These are phyloP conservation scores for Toxotes chatareus DNA, from an alignment of 2,113 vertebrate species.

Conservation along the genomic window DNA sequence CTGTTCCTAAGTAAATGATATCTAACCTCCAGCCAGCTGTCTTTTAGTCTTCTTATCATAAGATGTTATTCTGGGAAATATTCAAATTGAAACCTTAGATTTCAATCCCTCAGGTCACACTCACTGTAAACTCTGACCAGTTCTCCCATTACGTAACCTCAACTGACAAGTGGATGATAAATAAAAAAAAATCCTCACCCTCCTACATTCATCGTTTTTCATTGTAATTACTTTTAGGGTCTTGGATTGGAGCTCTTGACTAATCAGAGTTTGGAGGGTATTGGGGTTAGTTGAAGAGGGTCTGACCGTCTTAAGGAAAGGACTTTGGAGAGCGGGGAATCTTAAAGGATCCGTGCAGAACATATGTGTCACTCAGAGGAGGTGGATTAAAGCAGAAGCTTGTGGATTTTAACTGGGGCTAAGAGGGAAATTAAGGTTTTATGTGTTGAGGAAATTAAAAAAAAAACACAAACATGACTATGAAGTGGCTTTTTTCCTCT, in stretches of 20 bases:
- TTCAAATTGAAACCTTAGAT: constrained; percentile 26
- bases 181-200: constrained; percentile 11
- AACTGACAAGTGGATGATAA: neutral
- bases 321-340: constrained; percentile 34
- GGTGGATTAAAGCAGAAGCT: constrained; percentile 57
- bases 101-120: constrained; percentile 19
- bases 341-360: constrained; percentile 52
- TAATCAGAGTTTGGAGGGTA: constrained; percentile 62
- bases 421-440: constrained; percentile 48
- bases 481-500: constrained; percentile 2
- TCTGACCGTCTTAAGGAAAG: constrained; percentile 61
- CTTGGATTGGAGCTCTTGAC: constrained; percentile 49
- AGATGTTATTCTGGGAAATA: constrained; percentile 44
- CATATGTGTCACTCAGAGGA: constrained; percentile 53
- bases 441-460: constrained; percentile 29
- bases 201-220: constrained; percentile 33
- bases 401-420: constrained; percentile 46
- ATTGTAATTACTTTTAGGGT: constrained; percentile 58
- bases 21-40: neutral
- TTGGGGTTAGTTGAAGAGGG: constrained; percentile 57
- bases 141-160: constrained; percentile 44
- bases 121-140: constrained; percentile 18
- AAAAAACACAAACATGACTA: constrained; percentile 26
- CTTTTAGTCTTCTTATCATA: constrained; percentile 14
- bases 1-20: neutral